Base-by-base conservation (phyloP, 2,113 vertebrate species). In the Gobiocypris rarus region DNA sequence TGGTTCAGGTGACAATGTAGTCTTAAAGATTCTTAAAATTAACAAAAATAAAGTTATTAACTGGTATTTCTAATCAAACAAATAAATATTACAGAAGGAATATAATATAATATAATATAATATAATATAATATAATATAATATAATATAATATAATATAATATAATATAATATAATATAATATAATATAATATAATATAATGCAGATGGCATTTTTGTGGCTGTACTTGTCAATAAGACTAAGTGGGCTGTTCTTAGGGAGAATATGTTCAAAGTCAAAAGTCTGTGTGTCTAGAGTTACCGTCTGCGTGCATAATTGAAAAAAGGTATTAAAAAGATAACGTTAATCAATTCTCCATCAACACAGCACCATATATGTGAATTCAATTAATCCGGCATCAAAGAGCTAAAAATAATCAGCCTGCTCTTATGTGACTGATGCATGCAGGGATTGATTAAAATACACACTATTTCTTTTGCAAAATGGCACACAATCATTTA, bases 381-480 rank as follows among this genome's bases (percentile, higher is more conserved):
- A 73, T n/a, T n/a, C n/a, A n/a, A n/a, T 45, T 13, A 73, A 73
- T 73, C 69, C 45, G 22, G n/a, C 41, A 43, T 45, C 38, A 71
- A 45, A 41, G 19, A 45, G 69, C 22, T 71, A 0, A 7, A 14
- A 43, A 19, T 7, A 45, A 71, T 71, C 69, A 43, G 38, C 41
- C 22, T 24, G 38, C 22, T 5, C n/a, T 45, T 45, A 43, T 5
- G 69, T 45, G 69, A 73, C 69, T 1, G 69, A 73, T 24, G 41
- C 69, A 73, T 24, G 41, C 69, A 24, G 22, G 69, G 41, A 24
- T 45, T 43, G 69, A 73, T 0, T 73, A 41, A 41, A 73, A 45
- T 15, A 45, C 22, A 71, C n/a, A 22, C 41, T 26, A 45, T 15
- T 69, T 71, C 4, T 24, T 43, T 3, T 15, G 38, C 38, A 24